These are phyloP conservation scores for Teleogryllus occipitalis DNA, from an alignment of 1,140 invertebrate species.

Conservation along the genomic window DNA sequence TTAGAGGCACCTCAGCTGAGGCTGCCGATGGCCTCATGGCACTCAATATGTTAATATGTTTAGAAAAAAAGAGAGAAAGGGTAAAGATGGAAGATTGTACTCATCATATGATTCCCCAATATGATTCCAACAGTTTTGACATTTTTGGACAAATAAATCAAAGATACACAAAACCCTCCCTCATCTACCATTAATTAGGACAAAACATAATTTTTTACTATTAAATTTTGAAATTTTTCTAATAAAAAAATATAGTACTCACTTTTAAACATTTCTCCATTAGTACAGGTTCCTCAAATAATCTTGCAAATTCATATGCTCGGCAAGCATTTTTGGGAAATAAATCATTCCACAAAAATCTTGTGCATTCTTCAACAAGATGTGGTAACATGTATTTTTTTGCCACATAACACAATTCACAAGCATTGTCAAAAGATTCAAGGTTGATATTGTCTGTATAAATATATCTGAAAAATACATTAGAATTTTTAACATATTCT, in stretches of 20 bases:
- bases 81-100: too few relatives aligned
- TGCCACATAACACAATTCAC: conserved; percentile 75
- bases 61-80: too few relatives aligned
- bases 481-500: background rate
- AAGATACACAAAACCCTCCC: too few relatives aligned
- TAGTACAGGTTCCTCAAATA: conserved; percentile 70
- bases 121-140: too few relatives aligned
- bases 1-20: too few relatives aligned
- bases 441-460: conserved; percentile 72
- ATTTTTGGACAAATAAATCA: too few relatives aligned
- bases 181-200: too few relatives aligned
- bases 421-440: conserved; percentile 70
- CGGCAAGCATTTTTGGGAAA: conserved; percentile 69
- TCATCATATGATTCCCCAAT: too few relatives aligned
- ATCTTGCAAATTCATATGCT: conserved; percentile 74
- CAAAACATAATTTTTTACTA: background rate
- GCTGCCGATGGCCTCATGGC: too few relatives aligned
- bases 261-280: conserved; percentile 72
- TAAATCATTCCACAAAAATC: conserved; percentile 69
- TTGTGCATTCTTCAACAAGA: conserved; percentile 69
- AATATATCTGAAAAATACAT: conserved; percentile 53
- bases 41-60: too few relatives aligned
- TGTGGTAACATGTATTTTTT: conserved; percentile 81
- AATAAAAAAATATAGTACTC: conserved; percentile 20
- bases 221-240: background rate